Evolutionary conservation across 2,113 vertebrate species (phyloP).

Genomic region (Syngnathoides biaculeatus): DNA sequence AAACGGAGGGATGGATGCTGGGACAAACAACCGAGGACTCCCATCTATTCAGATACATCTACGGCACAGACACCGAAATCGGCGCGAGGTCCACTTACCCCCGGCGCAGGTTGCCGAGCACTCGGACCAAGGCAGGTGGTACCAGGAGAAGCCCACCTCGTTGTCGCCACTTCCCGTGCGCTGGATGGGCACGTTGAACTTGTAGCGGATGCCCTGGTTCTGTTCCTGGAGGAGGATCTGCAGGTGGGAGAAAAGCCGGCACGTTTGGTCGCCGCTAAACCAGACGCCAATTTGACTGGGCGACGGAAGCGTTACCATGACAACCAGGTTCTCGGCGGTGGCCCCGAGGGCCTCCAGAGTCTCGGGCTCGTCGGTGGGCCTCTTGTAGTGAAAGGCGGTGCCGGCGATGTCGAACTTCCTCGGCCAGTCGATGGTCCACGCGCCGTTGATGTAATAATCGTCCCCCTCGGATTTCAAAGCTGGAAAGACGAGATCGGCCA

Average conservation of each 20-base stretch:
- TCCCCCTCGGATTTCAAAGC: conserved; percentile 92
- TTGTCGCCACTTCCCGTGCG: conserved; percentile 93
- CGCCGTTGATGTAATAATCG: conserved; percentile 97
- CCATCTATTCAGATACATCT: too few species aligned
- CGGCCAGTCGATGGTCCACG: conserved; percentile 99
- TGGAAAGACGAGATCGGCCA: conserved; percentile 39
- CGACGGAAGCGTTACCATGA: conserved; percentile 80
- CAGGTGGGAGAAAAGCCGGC: background rate
- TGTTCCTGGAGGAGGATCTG: conserved; percentile 97
- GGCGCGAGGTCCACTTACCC: conserved; percentile 71
- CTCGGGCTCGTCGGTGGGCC: conserved; percentile 89
- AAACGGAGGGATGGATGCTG: too few species aligned
- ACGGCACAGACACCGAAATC: too few species aligned
- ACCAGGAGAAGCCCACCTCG: conserved; percentile 93
- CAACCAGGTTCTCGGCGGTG: conserved; percentile 88
- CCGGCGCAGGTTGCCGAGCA: conserved; percentile 93
- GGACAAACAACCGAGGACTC: too few species aligned
- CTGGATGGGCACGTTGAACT: conserved; percentile 94
- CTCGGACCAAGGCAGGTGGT: conserved; percentile 92
- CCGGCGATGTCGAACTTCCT: conserved; percentile 95
- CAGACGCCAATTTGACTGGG: too few species aligned
- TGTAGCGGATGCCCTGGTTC: conserved; percentile 93
- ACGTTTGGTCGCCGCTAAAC: background rate
- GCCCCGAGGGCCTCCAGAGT: conserved; percentile 91
- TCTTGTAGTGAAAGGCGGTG: conserved; percentile 94